These are phyloP conservation scores for Drosophila tani DNA, from an alignment of 1,140 invertebrate genomes.

Conservation along the genomic window DNA sequence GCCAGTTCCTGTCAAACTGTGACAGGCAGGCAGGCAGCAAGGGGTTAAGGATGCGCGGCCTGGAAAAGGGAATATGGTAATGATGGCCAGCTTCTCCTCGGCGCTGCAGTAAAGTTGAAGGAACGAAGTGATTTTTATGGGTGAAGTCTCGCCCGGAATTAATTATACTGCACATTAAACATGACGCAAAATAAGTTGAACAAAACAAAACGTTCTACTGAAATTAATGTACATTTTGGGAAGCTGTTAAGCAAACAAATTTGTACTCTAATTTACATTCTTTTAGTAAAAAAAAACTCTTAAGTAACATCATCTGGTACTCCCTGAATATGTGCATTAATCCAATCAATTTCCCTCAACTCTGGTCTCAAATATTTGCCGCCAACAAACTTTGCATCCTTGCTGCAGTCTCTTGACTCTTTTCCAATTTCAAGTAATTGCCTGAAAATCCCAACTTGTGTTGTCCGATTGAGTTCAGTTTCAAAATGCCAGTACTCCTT, in stretches of 20 bases:
- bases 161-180: conserved; percentile 12
- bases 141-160: conserved; percentile 14
- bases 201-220: neutral
- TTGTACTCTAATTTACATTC: neutral
- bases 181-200: conserved; percentile 14
- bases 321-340: no score
- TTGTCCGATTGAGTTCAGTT: conserved; percentile 37
- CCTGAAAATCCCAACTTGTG: conserved; percentile 23
- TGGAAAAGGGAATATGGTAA: conserved; percentile 41
- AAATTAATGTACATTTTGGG: neutral
- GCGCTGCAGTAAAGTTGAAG: conserved; percentile 3
- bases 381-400: neutral
- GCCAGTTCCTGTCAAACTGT: conserved; percentile 67
- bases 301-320: neutral
- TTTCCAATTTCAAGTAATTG: conserved; percentile 24
- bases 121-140: conserved; percentile 27
- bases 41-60: conserved; percentile 30
- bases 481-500: conserved; percentile 8
- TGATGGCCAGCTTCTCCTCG: conserved; percentile 14
- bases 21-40: conserved; percentile 21
- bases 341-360: neutral
- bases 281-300: neutral
- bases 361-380: neutral
- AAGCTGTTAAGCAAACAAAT: neutral
- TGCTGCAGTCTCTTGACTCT: neutral